Evolutionary conservation across 2,113 vertebrate genomes (phyloP).

Genomic region (Leiothrix lutea): DNA sequence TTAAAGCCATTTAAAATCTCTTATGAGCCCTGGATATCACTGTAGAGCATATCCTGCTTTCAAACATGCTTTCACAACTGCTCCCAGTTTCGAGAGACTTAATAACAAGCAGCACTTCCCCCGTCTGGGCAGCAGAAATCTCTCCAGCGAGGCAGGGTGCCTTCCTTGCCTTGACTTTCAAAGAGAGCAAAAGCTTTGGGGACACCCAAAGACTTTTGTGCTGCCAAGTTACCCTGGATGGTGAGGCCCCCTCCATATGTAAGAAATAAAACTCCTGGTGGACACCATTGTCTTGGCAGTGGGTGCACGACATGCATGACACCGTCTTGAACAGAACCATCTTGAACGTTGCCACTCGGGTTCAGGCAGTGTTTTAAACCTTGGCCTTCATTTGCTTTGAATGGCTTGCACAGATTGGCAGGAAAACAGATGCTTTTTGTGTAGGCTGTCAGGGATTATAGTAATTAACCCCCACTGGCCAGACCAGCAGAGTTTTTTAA

Average conservation of each 20-base stretch:
- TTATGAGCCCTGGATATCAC: slow-evolving; percentile 30
- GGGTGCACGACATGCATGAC: accelerated
- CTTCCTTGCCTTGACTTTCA: slow-evolving; percentile 48
- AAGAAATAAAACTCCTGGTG: background rate
- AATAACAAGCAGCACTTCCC: slow-evolving; percentile 51
- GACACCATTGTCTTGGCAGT: background rate
- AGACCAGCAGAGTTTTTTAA: background rate
- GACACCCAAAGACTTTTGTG: background rate
- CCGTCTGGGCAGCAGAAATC: slow-evolving; percentile 48
- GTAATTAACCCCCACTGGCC: background rate
- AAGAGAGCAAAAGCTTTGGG: slow-evolving; percentile 25
- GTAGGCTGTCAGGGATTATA: background rate
- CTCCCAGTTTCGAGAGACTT: slow-evolving; percentile 32
- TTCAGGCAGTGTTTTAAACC: background rate
- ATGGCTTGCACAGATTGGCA: background rate
- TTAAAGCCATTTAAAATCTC: slow-evolving; percentile 43
- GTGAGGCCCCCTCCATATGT: background rate
- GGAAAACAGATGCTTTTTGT: background rate
- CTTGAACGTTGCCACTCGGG: accelerated
- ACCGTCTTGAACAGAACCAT: background rate
- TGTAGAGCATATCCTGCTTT: slow-evolving; percentile 51
- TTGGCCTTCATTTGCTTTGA: background rate
- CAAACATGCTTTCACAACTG: slow-evolving; percentile 36
- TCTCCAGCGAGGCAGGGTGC: slow-evolving; percentile 29
- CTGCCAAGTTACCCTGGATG: background rate